Evolutionary conservation across 2,113 vertebrate species (phyloP), one percentile per base, ranked within the genome.

Genomic region (Lasiurus borealis): DNA sequence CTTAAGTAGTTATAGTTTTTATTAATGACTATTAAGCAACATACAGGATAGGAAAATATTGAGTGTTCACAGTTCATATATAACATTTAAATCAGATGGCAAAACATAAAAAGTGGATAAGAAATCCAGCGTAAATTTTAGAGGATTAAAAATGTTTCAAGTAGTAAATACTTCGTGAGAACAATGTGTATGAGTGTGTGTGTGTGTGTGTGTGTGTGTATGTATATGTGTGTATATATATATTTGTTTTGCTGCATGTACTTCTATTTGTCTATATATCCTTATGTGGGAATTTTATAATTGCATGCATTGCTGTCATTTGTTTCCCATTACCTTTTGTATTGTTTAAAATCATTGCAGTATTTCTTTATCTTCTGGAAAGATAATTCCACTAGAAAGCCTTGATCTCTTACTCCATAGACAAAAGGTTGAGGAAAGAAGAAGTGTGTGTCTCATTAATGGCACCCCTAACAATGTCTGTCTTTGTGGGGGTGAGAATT

Each of bases 351-450:
- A 2, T 59, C 16, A 96, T 94, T 29, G 9, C 48, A 86, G 36
- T 76, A 44, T 62, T 89, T 89, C 83, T 93, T 92, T 27, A 1
- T 86, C 96, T 36, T 96, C 19, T 90, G 80, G 77, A 91, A 97
- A 90, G 81, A 18, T 96, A 97, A 95, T 95, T 98, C 97, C 97
- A 97, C 16, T 86, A 66, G 75, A 98, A 98, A 97, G 97, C 97
- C 98, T 98, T 97, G 94, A 97, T 98, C 98, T 98, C 90, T 97
- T 97, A 85, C 66, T 98, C 84, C 44, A 71, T 86, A 97, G 52
- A 64, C 85, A 62, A 64, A 94, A 90, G 94, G 89, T 77, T 16
- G 57, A 96, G 93, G 44, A 87, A 96, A 91, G 36, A 95, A 97
- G 96, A 97, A 94, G 89, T 94, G 82, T 71, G 34, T 97, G 95